Percentiles rank a stretch among this genome's conserved stretches.
These are phyloP conservation scores for Thalpophila matura DNA, from an alignment of 2,888 invertebrate species.

Conservation along the genomic window DNA sequence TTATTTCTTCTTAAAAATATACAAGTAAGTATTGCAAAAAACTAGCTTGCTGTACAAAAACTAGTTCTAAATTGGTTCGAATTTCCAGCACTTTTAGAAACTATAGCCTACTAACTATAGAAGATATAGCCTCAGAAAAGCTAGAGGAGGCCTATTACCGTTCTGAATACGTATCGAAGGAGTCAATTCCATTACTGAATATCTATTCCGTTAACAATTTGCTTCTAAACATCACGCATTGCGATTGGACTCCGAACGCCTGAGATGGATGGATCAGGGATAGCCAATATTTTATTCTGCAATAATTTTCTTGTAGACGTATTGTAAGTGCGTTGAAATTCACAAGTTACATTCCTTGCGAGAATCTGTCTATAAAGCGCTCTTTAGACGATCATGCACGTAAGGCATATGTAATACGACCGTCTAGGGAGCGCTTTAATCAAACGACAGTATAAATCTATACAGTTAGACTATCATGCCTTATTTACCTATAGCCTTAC, in stretches of 20 bases:
- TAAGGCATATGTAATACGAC: too few relatives aligned
- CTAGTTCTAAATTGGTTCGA: constrained; percentile 21
- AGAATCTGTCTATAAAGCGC: too few relatives aligned
- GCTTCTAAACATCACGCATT: constrained; percentile 42
- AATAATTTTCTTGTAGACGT: background rate
- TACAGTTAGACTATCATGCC: too few relatives aligned
- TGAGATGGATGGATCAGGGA: constrained; percentile 5
- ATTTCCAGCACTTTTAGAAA: constrained; percentile 22
- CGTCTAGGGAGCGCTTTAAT: too few relatives aligned
- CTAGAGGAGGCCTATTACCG: constrained; percentile 33
- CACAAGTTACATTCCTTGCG: too few relatives aligned
- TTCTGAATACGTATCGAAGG: constrained; percentile 47
- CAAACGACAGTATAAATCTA: too few relatives aligned
- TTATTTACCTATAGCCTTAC: too few relatives aligned
- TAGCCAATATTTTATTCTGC: constrained; percentile 3
- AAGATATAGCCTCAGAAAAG: constrained; percentile 17
- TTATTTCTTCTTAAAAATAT: too few relatives aligned
- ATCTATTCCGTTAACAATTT: constrained; percentile 46
- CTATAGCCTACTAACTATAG: too few relatives aligned
- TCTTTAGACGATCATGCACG: too few relatives aligned
- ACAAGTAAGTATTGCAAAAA: too few relatives aligned
- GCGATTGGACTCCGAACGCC: constrained; percentile 11
- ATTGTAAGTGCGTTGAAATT: background rate
- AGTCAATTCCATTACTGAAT: constrained; percentile 49
- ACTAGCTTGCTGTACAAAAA: constrained; percentile 4